Base-by-base conservation (phyloP, 2,113 vertebrate genomes). In the Ageneiosus marmoratus region DNA sequence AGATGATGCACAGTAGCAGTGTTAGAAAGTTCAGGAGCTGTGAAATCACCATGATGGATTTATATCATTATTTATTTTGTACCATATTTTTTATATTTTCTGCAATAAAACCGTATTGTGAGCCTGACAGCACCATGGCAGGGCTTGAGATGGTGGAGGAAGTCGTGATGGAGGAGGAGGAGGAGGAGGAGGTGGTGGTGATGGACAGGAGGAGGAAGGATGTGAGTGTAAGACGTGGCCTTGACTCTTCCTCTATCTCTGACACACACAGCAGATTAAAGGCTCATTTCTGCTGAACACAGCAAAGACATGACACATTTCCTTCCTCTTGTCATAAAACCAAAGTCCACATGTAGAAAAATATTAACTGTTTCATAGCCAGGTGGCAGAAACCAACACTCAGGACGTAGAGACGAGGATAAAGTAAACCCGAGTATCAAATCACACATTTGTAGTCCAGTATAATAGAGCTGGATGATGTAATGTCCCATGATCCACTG, bases 201-300 rank as follows among this genome's bases (percentile, higher is more conserved):
- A 51, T 75, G 73, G 63, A 65, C 18, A 13, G 6, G 65, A 58
- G 80, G 44, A 79, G 86, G 75, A 84, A 82, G 79, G 74, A 86
- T 84, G 55, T 82, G 15, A 65, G 82, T 20, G 48, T 29, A 62
- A 81, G 41, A 77, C 69, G 44, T 53, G 32, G 50, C 55, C 83
- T 77, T 69, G 24, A 60, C 72, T 27, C 72, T 80, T 83, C 86
- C 83, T 87, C 81, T 79, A 37, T 83, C 75, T 65, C 65, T 84
- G 72, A 67, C 58, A 70, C 80, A 70, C 55, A 65, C 80, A 82
- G 82, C 67, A 69, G 67, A 79, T 78, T 76, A 41, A 5, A 27
- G 32, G 37, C 48, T 29, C 5, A 63, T 86, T 80, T 89, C 86
- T 89, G 88, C 92, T 91, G 90, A 92, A 88, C 86, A 88, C 89